Evolutionary conservation across 2,888 invertebrate genomes (phyloP), one percentile per base, ranked within the genome.

Genomic region (Steinernema scapterisci): DNA sequence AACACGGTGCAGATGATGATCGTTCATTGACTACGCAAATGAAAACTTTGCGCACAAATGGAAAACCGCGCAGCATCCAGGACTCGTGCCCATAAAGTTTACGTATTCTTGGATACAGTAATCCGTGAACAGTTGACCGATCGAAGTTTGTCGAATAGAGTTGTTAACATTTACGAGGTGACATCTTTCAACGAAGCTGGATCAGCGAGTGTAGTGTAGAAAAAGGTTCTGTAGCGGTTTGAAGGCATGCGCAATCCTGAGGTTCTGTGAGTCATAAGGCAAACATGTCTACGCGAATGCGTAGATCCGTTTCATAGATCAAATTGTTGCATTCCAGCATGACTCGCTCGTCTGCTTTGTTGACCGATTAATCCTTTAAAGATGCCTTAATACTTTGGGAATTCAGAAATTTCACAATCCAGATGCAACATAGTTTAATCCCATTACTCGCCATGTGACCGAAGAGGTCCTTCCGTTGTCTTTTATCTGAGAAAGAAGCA

Each of bases 271-370:
- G 38, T 38, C 38, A 38, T 38, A 38, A 38, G 38, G 9, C 38
- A 38, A 38, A 38, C 38, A 38, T 9, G 38, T 38, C 9, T 9
- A 38, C 38, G 38, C 38, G 38, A 3, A 9, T 6, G 38, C n/a
- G 38, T 3, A 38, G 38, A 38, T 6, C 38, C 9, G 38, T 38
- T 38, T 38, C 38, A 9, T 38, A 38, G 52, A 23, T 52, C 52
- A 52, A 21, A 23, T 21, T 52, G 52, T n/a, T 63, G 63, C 63
- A 63, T 63, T 27, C 63, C 63, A 63, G n/a, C 31, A 38, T 31
- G 3, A 52, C 6, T 52, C 52, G 3, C 19, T 52, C 52, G 52
- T 52, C 52, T 52, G 21, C 23, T 23, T 52, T 11, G 23, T 3
- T 1, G 63, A 63, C 63, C 63, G 27, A 31, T 27, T 63, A 63